Evolutionary conservation across 2,888 invertebrate species (phyloP).

Genomic region (Polydrusus tereticollis): DNA sequence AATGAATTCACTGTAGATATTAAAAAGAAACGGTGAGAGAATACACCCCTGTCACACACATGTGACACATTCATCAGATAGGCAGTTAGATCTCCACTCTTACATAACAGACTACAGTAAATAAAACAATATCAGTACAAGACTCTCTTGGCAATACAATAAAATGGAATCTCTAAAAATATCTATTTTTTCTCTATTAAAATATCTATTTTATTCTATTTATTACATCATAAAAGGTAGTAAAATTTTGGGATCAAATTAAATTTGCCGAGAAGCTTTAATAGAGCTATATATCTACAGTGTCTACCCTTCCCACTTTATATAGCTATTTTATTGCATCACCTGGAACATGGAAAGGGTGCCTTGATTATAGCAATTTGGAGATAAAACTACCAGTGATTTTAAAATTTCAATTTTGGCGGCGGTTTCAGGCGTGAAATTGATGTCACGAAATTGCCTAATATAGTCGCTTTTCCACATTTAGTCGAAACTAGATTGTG

Average conservation of each 20-base stretch:
- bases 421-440: background rate
- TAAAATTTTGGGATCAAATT: slow-evolving; percentile 14
- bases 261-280: slow-evolving; percentile 22
- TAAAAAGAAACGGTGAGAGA: too few species aligned
- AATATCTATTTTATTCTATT: background rate
- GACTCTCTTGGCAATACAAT: too few species aligned
- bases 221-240: background rate
- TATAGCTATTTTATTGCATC: slow-evolving; percentile 36
- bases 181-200: background rate
- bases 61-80: too few species aligned
- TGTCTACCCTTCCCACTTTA: slow-evolving; percentile 20
- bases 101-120: too few species aligned
- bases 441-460: slow-evolving; percentile 1
- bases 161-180: too few species aligned
- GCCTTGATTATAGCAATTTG: slow-evolving; percentile 32
- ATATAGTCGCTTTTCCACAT: background rate
- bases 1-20: too few species aligned
- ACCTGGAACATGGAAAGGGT: slow-evolving; percentile 21
- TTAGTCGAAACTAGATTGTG: background rate
- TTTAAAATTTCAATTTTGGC: slow-evolving; percentile 24
- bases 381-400: slow-evolving; percentile 6
- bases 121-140: too few species aligned
- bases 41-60: too few species aligned
- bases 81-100: too few species aligned
- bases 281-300: slow-evolving; percentile 37